Base-by-base conservation (phyloP, 2,797 vertebrate species). In the Leptodactylus fallax region DNA sequence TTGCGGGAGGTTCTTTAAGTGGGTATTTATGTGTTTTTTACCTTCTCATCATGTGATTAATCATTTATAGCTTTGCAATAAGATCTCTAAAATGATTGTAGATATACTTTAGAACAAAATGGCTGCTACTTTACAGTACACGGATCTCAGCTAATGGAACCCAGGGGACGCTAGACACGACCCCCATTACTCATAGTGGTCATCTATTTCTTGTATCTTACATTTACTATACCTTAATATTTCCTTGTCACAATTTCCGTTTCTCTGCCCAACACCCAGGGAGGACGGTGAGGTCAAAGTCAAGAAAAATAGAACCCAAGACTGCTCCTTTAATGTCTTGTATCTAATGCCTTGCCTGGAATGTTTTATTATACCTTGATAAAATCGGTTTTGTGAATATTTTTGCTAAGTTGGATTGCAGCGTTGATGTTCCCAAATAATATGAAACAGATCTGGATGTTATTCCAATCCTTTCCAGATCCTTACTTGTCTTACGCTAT, bases 11-110 rank as follows among this genome's bases (percentile, higher is more conserved):
- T 25, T 71, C 61, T 80, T 27, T 58, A 79, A 86, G 85, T 86
- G 77, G 63, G 60, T 69, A 71, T 86, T 55, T 86, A 79, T 79
- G 77, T 79, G 85, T 86, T 67, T 78, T 85, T 85, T 49, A 78
- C 77, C 51, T 45, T 58, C 51, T 78, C 85, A 69, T 63, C 60
- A 79, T 25, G 53, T 79, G 49, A 86, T 79, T 69, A 79, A 86
- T 86, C 77, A 55, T 86, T 86, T 67, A 86, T 71, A 58, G 25
- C 85, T 58, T 79, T 45, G 85, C 27, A 86, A 71, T 55, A 65
- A 49, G 77, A 86, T 86, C 85, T 86, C 76, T 58, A 67, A 58
- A 67, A 60, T 45, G 49, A 69, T 86, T 69, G 78, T 47, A 25
- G 71, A 85, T 85, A 61, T 49, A 23, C n/a, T 53, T 63, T 49